Evolutionary conservation across 2,797 vertebrate genomes (phyloP), one percentile per base, ranked within the genome.

Genomic region (Acrossocheilus fasciatus): DNA sequence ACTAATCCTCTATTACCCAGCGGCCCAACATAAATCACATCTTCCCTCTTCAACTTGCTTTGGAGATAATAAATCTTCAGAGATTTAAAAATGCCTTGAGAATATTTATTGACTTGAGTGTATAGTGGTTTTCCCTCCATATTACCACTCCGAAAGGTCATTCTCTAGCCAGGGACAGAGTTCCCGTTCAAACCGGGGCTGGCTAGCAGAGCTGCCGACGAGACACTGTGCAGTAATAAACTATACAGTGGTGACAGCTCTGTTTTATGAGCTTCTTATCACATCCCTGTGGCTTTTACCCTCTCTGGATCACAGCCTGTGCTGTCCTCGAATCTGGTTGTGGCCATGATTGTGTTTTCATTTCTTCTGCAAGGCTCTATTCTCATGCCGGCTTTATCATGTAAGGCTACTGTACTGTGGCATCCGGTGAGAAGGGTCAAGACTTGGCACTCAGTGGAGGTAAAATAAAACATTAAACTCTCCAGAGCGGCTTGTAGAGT

Each of bases 251-350:
- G 70, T 74, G 72, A 73, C 57, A 41, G 69, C 39, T 87, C 70
- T 82, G 73, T 87, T 86, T 87, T 85, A 86, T 77, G 59, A 75
- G 76, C 57, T 87, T 72, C 82, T 87, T 85, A 73, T 89, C 72
- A 82, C 72, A 82, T 81, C 66, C 39, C 68, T 83, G 52, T 73
- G 75, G 57, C 76, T 87, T 59, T 75, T 80, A 50, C n/a, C 39
- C 66, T 68, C 62, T 87, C 36, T 81, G 77, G n/a, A 62, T 68
- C 57, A 43, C 15, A 50, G 74, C 43, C 30, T 79, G 30, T 39
- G 34, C 26, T 73, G 68, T 52, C 30, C 66, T 64, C 30, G 47
- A 2, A 79, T 62, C 41, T 10, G 15, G 26, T 77, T 81, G 23
- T 8, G 6, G 59, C 26, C 20, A n/a, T 81, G 47, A 77, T 57